Conservation (phyloP, 2,888 invertebrate species). For the Euproctis similis region DNA sequence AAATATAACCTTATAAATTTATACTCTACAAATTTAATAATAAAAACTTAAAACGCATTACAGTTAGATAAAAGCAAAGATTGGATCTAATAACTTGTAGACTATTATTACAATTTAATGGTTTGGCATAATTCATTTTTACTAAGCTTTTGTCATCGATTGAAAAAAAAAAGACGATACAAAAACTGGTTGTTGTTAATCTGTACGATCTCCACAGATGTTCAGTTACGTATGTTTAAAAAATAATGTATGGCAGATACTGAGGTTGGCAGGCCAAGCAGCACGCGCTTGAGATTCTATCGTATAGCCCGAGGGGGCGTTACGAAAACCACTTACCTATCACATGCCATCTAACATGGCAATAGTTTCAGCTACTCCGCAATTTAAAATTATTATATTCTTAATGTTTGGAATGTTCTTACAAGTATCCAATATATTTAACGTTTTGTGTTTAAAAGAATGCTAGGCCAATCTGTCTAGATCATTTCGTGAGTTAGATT, state of each 20-base stretch:
- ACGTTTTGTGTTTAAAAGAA: constrained; percentile 25
- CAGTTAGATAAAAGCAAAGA: too few species aligned
- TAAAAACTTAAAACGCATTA: too few species aligned
- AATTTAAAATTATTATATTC: constrained; percentile 36
- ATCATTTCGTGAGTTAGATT: constrained; percentile 15
- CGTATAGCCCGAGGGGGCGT: constrained; percentile 60
- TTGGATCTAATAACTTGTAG: too few species aligned
- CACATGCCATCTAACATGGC: constrained; percentile 58
- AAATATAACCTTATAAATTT: too few species aligned
- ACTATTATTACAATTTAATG: too few species aligned
- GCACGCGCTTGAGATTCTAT: constrained; percentile 59
- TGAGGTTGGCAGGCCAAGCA: too few species aligned
- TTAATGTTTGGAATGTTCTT: constrained; percentile 16
- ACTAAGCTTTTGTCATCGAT: constrained; percentile 33
- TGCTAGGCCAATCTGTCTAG: constrained; percentile 27
- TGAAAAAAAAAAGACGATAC: constrained; percentile 44
- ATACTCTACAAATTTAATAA: too few species aligned
- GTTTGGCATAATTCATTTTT: constrained; percentile 28
- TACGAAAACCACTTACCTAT: constrained; percentile 72
- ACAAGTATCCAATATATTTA: constrained; percentile 24
- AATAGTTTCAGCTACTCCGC: constrained; percentile 63
- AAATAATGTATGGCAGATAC: constrained; percentile 41
- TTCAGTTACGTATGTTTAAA: constrained; percentile 45
- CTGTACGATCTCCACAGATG: constrained; percentile 44
- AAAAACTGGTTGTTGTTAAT: constrained; percentile 42